These are phyloP conservation scores for Parauchenoglanis ngamensis DNA, from an alignment of 2,797 vertebrate genomes.

Conservation along the genomic window DNA sequence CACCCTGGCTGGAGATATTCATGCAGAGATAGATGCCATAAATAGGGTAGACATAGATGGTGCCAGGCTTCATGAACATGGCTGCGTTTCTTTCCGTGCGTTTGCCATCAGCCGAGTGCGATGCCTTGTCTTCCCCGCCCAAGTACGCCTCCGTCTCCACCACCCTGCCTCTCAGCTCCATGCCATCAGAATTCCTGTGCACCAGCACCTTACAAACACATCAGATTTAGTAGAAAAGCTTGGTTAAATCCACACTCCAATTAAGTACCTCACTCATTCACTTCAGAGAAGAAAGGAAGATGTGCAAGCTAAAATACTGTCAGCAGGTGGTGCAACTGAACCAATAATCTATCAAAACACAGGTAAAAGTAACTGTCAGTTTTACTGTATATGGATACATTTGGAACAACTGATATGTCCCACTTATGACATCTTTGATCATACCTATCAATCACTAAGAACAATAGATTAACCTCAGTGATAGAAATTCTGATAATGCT, in stretches of 20 bases:
- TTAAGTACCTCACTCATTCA: neutral
- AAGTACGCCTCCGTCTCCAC: conserved; percentile 96
- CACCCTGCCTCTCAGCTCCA: conserved; percentile 84
- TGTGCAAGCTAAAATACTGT: neutral
- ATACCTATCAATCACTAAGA: neutral
- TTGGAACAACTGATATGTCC: neutral
- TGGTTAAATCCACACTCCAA: neutral
- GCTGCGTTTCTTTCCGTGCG: conserved; percentile 85
- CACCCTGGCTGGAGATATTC: conserved; percentile 94
- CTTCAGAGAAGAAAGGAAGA: neutral
- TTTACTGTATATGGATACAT: neutral
- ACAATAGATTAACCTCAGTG: neutral
- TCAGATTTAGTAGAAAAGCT: neutral
- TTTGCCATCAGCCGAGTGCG: conserved; percentile 91
- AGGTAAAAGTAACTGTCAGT: neutral
- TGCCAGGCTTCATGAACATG: conserved; percentile 97
- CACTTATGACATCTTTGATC: neutral
- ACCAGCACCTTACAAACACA: conserved; percentile 81
- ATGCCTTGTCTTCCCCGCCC: conserved; percentile 90
- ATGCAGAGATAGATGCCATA: conserved; percentile 94
- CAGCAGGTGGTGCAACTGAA: conserved; percentile 39
- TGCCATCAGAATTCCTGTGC: conserved; percentile 79
- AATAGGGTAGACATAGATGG: conserved; percentile 93
- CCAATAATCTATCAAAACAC: neutral
- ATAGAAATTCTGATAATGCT: neutral